Evolutionary conservation across 2,113 vertebrate species (phyloP).

Genomic region (Vulpes vulpes): DNA sequence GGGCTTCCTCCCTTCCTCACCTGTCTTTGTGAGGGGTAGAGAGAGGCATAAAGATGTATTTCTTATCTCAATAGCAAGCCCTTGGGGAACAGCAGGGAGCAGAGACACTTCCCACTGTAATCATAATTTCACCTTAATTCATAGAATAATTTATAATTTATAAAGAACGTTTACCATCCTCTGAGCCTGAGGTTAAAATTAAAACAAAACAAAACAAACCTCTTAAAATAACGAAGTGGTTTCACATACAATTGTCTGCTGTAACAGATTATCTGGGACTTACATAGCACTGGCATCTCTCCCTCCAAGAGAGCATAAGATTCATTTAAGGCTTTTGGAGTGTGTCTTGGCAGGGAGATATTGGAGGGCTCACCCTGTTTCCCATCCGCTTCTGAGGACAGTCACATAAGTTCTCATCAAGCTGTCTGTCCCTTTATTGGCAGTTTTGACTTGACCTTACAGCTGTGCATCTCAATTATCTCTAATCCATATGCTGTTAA

Average conservation of each 20-base stretch:
- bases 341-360: not conserved
- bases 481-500: conserved; percentile 55
- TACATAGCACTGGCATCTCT: not conserved
- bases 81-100: not conserved
- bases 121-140: not conserved
- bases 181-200: not conserved
- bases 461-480: conserved; percentile 8
- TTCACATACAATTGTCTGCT: not conserved
- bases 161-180: not conserved
- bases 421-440: conserved; percentile 5
- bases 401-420: conserved; percentile 11
- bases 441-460: conserved; percentile 65
- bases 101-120: not conserved
- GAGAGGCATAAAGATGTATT: not conserved
- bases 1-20: not conserved
- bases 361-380: not conserved
- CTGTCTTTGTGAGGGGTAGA: not conserved
- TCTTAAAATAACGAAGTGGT: not conserved
- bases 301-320: not conserved
- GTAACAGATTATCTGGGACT: not conserved
- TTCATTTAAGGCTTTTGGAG: not conserved
- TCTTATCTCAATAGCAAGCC: not conserved
- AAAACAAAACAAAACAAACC: not conserved
- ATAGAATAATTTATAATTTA: not conserved
- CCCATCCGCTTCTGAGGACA: not conserved